Conservation (phyloP, 2,113 vertebrate species). For the Bufo gargarizans region DNA sequence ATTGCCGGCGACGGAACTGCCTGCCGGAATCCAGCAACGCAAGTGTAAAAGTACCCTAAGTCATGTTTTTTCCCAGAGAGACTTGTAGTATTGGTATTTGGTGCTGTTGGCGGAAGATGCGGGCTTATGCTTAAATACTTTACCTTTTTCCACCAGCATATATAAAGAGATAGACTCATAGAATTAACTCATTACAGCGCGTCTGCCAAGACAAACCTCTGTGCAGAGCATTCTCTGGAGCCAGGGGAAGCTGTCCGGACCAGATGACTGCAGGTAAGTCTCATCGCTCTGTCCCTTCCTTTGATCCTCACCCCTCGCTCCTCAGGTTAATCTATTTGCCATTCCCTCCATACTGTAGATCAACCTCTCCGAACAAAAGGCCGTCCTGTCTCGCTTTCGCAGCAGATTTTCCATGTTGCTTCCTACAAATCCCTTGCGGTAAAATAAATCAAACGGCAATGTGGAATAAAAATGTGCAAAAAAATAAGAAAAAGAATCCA, state of each 20-base stretch:
- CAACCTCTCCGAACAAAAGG: constrained; percentile 24
- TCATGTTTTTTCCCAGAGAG: background rate
- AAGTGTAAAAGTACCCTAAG: background rate
- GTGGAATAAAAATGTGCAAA: constrained; percentile 18
- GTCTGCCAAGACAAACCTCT: constrained; percentile 25
- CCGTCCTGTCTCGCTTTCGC: constrained; percentile 15
- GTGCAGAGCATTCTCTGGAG: constrained; percentile 6
- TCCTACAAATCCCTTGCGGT: constrained; percentile 42
- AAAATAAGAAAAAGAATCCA: background rate
- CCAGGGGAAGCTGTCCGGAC: constrained; percentile 13
- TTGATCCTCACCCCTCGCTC: constrained; percentile 4
- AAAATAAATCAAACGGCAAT: constrained; percentile 47
- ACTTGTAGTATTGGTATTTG: background rate
- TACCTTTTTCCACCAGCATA: background rate
- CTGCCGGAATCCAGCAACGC: too few species aligned
- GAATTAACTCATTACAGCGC: constrained; percentile 15
- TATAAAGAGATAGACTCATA: background rate
- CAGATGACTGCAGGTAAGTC: background rate
- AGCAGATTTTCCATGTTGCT: constrained; percentile 22
- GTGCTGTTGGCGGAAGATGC: background rate
- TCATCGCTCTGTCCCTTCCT: background rate
- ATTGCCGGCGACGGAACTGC: too few species aligned
- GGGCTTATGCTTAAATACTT: constrained; percentile 23
- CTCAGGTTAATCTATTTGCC: constrained; percentile 26
- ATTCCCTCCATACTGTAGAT: constrained; percentile 25